Base-by-base conservation (phyloP, 2,113 vertebrate species). In the Dascyllus trimaculatus region DNA sequence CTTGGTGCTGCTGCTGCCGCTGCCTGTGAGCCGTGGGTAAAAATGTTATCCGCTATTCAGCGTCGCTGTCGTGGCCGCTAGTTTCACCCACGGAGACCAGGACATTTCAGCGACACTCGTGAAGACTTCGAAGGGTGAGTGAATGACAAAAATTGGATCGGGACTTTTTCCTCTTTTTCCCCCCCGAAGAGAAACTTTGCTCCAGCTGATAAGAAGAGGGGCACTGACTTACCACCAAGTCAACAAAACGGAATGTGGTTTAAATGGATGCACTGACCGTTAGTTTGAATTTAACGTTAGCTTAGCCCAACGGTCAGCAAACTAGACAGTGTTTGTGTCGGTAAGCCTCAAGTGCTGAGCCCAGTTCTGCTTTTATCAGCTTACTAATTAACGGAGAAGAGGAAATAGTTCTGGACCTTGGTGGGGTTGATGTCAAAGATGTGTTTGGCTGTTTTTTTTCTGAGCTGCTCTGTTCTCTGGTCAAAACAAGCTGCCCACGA, bases 11-110 rank as follows among this genome's bases (percentile, higher is more conserved):
- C 24, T 43, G 40, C 29, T 32, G n/a, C 21, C 10, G 3, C 38
- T 40, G 73, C 21, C 57, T 59, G 75, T 71, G 22, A 66, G 24
- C 53, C 68, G 84, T 75, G 82, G 72, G 71, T 35, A 78, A 86
- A 88, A 87, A 79, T 74, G 85, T 84, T 78, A 67, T 58, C 64
- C 60, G 63, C 56, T 80, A 49, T 54, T 80, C 22, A 48, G 54
- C 57, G 70, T 68, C 48, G 69, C 75, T 19, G 69, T 49, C 62
- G 51, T 58, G 35, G 22, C 11, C 43, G 4, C 59, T 29, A 43
- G 51, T 19, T 40, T 46, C 2, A 40, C 17, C 14, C 32, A 40
- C 7, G 15, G 26, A 65, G 52, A n/a, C 62, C 11, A 24, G 22
- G 58, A 57, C n/a, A 1, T 35, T 11, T 80, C 45, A 32, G 8